Base-by-base conservation (phyloP, 2,113 vertebrate genomes). In the Cyanoramphus novaezelandiae region DNA sequence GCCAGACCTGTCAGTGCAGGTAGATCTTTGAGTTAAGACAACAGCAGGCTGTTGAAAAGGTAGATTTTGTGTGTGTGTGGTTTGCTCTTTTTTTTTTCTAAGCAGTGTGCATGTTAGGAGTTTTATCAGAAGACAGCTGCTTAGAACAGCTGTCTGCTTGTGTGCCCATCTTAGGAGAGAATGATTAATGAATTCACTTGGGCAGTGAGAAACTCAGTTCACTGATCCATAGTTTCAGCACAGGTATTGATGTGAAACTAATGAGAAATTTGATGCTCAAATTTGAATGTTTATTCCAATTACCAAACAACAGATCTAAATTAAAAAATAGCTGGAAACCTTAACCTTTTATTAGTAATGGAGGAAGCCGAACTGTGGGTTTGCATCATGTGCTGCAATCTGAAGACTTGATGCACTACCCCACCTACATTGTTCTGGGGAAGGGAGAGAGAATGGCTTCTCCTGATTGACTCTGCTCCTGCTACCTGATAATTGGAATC, bases 171-270 rank as follows among this genome's bases (percentile, higher is more conserved):
- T 98, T 97, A 94, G 96, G 97, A 97, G 97, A 97, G 97, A 96
- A 98, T 98, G 98, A 98, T 98, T 98, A 98, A 98, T 98, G 98
- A 98, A 98, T 98, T 98, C 98, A 98, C 98, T 98, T 98, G 98
- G 98, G 98, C 98, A 98, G 97, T 71, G 25, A 98, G 97, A 97
- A 98, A 97, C 96, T 97, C 97, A 95, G 98, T 96, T 97, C 98
- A 98, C 96, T 98, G 98, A 98, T 98, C 98, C 98, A 97, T 98
- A 97, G 94, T 97, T 97, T 97, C 96, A 96, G 97, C 96, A 96
- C 98, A 98, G 97, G 98, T 98, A 98, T 98, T 98, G 98, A 98
- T 98, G 98, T 98, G 98, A 98, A 98, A 98, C 98, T 98, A 98
- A 98, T 98, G 98, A 98, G 98, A 98, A 98, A 98, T 98, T 97